Evolutionary conservation across 2,797 vertebrate genomes (phyloP), one percentile per base, ranked within the genome.

Genomic region (Diplodus puntazzo): DNA sequence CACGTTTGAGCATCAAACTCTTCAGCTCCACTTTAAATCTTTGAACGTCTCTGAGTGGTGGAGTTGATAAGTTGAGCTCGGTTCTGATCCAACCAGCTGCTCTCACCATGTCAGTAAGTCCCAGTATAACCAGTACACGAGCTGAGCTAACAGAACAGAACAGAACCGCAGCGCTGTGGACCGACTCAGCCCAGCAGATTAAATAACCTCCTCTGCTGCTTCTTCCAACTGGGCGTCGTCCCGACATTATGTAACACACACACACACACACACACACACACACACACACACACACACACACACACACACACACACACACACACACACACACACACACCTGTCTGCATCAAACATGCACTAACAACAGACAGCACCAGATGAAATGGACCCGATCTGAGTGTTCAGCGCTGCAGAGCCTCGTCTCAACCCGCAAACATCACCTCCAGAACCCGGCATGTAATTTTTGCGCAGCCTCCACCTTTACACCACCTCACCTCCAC

Each of bases 241-340:
- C 62, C 75, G 30, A 25, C 84, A 77, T 87, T 88, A 88, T 75
- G 79, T 87, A 88, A 90, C 78, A 77, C 77, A 85, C 61, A 58
- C 67, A 45, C 50, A 2, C 50, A 34, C 17, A 25, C 11, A 16
- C 54, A 13, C 34, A 27, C 23, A 49, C 62, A 12, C 46, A 42
- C 50, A 30, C 16, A 23, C 6, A 16, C 39, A 21, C 48, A 23
- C 53, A 11, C 52, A 14, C 58, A 52, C 49, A 2, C 63, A 90
- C 78, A 77, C 77, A 85, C 61, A 58, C 67, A 45, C 50, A 2
- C 50, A 34, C 17, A 90, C 78, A 77, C 77, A 85, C 61, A 58
- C 67, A 45, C 50, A 2, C 50, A 34, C 17, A 20, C n/a, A 23
- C 12, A 69, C 66, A 18, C 39, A 54, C 2, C 17, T 30, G 18